Conservation (phyloP, 2,113 vertebrate species). For the Pycnonotus jocosus region DNA sequence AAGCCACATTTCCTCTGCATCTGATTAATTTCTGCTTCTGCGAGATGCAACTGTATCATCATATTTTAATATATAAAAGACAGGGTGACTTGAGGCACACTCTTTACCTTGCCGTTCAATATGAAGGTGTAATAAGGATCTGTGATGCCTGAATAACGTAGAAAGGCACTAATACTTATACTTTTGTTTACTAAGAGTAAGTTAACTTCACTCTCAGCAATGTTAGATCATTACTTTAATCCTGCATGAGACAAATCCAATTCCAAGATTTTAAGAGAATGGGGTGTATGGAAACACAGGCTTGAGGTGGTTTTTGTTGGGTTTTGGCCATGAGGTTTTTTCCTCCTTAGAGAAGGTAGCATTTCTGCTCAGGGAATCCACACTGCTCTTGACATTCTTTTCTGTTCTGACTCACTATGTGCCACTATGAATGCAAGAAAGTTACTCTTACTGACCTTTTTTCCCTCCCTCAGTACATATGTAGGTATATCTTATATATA, state of each 20-base stretch:
- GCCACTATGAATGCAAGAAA: background rate
- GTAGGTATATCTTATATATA: background rate
- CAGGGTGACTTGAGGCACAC: background rate
- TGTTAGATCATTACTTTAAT: background rate
- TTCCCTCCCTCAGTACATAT: background rate
- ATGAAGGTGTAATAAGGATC: background rate
- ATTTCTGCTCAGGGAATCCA: background rate
- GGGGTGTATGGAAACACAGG: background rate
- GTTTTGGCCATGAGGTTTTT: background rate
- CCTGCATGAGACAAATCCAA: background rate
- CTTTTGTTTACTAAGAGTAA: background rate
- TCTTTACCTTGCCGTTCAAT: background rate
- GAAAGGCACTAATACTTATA: background rate
- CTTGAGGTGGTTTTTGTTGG: background rate
- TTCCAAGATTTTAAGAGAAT: background rate
- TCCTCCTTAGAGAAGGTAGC: background rate
- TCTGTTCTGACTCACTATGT: background rate
- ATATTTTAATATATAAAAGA: background rate
- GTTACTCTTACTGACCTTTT: background rate
- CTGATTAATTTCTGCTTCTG: background rate
- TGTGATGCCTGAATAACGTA: background rate
- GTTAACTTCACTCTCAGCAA: background rate
- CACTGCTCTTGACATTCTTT: background rate
- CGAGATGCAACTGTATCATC: background rate
- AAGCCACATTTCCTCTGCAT: background rate